A percentile compares a stretch with the other conserved stretches of the same genome.
These are phyloP conservation scores for Petrolisthes manimaculis DNA, from an alignment of 2,888 invertebrate species.

Conservation along the genomic window DNA sequence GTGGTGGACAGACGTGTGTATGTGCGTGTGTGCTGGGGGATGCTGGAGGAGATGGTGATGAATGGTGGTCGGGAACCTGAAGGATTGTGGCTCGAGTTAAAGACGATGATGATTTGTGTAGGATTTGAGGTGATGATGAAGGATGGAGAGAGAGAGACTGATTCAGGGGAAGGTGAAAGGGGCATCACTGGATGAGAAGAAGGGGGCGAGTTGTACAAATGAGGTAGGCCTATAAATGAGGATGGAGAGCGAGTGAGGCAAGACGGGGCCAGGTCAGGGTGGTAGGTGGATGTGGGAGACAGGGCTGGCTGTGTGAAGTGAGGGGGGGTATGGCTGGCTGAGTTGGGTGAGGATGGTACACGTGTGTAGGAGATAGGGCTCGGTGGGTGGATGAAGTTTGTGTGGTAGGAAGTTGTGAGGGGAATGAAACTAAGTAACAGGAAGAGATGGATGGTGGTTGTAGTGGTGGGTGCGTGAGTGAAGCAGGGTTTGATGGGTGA, in stretches of 20 bases:
- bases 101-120: neutral
- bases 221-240: neutral
- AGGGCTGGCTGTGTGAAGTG: neutral
- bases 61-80: neutral
- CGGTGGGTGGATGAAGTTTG: neutral
- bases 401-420: neutral
- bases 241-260: neutral
- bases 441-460: neutral
- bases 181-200: neutral
- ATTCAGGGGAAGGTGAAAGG: neutral
- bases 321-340: neutral
- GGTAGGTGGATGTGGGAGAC: neutral
- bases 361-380: neutral
- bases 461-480: conserved; percentile 2
- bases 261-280: neutral
- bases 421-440: neutral
- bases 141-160: conserved; percentile 23
- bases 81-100: neutral
- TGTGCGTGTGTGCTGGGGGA: neutral
- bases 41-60: neutral
- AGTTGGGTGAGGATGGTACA: neutral
- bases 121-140: neutral
- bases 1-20: neutral
- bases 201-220: neutral
- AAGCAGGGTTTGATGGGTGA: neutral